Evolutionary conservation across 2,113 vertebrate species (phyloP).

Genomic region (Collichthys lucidus): DNA sequence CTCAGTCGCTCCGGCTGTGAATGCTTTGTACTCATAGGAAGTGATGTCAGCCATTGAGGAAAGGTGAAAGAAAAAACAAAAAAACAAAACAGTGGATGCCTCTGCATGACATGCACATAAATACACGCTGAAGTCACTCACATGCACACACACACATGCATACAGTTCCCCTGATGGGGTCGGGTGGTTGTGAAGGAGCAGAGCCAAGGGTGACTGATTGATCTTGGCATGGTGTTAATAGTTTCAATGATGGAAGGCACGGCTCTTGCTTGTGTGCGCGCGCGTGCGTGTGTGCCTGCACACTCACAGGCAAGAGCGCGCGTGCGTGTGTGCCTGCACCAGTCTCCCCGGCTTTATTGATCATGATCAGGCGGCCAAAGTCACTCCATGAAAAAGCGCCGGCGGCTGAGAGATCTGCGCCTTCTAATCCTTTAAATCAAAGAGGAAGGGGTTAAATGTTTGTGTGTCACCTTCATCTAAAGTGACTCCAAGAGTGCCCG

Average conservation of each 20-base stretch:
- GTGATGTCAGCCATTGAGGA: constrained; percentile 31
- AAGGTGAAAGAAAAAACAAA: background rate
- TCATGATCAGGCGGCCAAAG: constrained; percentile 60
- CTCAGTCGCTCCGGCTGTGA: background rate
- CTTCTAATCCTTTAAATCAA: constrained; percentile 64
- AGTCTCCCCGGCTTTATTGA: constrained; percentile 66
- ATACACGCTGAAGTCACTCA: background rate
- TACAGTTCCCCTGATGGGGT: constrained; percentile 11
- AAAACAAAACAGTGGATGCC: background rate
- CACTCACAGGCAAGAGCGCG: no score
- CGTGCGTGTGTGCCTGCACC: background rate
- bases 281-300: no score
- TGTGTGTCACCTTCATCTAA: constrained; percentile 66
- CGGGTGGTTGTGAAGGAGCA: constrained; percentile 4
- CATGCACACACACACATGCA: background rate
- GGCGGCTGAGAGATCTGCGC: constrained; percentile 22
- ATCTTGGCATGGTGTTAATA: constrained; percentile 75
- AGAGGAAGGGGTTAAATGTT: constrained; percentile 66
- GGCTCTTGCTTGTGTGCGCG: constrained; percentile 27
- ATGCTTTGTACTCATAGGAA: constrained; percentile 8
- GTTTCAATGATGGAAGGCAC: constrained; percentile 70
- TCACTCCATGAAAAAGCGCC: constrained; percentile 69
- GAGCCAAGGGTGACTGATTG: constrained; percentile 66
- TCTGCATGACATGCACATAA: background rate
- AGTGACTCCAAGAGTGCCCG: constrained; percentile 23